Evolutionary conservation across 2,113 vertebrate genomes (phyloP), one percentile per base, ranked within the genome.

Genomic region (Mormoops blainvillei): DNA sequence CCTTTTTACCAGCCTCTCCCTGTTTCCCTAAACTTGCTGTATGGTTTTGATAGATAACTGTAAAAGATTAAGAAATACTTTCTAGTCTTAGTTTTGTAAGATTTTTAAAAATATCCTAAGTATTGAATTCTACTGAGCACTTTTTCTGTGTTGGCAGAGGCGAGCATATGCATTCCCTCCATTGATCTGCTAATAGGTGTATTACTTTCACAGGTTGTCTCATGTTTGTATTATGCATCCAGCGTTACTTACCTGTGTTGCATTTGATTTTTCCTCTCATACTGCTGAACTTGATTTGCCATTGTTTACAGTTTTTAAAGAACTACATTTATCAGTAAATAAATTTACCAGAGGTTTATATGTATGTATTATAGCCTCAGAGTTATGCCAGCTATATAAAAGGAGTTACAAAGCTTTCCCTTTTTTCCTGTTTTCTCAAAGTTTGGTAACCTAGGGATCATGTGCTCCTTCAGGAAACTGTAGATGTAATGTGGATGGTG

Each of bases 61-160:
- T 78, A 50, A 95, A 81, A 74, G 22, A 86, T 94, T 63, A 78
- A 93, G 71, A 94, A 93, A 81, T 16, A 82, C 50, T 48, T 94
- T 93, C 41, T 91, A 91, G 28, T 68, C 43, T 78, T 96, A 24
- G n/a, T 73, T 74, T 94, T 85, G 33, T 70, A 61, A 56, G 70
- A n/a, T 54, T 76, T 82, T 61, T 36, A 52, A 65, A 48, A 71
- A 70, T 67, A 41, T 36, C 26, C 10, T 36, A 81, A 73, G 28
- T 84, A 13, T 43, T 85, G 73, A 26, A 22, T 65, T 82, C 68
- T 83, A 74, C 61, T 14, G 15, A 26, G 24, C 58, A 19, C 56
- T 65, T 58, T 78, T 93, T 83, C 36, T 91, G 8, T 84, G 14
- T 16, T 41, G 68, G 19, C 87, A 52, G 43, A 85, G 68, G 71